These are phyloP conservation scores for Rhadina sibilatrix DNA, from an alignment of 2,113 vertebrate genomes.

Conservation along the genomic window DNA sequence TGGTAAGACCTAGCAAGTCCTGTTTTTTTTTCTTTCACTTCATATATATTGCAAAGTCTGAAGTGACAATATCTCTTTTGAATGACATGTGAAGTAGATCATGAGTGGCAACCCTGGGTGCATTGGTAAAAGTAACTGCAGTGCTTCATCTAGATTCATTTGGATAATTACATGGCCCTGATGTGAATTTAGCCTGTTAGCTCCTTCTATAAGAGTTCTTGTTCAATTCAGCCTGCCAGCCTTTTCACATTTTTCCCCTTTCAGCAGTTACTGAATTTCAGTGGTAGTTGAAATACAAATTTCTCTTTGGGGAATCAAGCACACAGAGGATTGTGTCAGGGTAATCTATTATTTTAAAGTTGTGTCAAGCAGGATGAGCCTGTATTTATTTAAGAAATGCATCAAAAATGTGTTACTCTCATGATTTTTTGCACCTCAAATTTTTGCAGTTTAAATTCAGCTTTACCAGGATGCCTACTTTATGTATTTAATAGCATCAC, in stretches of 20 bases:
- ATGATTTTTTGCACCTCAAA: background rate
- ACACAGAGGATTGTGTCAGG: background rate
- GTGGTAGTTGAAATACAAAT: background rate
- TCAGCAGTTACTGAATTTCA: background rate
- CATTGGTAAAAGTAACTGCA: background rate
- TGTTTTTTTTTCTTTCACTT: background rate
- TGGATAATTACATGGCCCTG: background rate
- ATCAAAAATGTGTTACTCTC: background rate
- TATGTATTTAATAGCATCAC: background rate
- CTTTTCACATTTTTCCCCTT: background rate
- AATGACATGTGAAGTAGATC: background rate
- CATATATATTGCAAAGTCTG: background rate
- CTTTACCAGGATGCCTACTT: background rate
- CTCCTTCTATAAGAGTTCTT: background rate
- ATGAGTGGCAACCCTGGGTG: background rate
- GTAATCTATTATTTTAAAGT: background rate
- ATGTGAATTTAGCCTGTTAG: background rate
- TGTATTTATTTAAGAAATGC: background rate
- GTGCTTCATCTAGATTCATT: background rate
- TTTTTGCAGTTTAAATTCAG: background rate
- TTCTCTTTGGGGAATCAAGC: background rate
- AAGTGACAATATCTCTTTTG: background rate
- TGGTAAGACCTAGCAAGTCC: background rate
- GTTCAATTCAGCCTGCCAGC: background rate
- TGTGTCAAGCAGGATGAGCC: background rate